These are phyloP conservation scores for Blastobasis lacticolella DNA, from an alignment of 2,888 invertebrate species.

Conservation along the genomic window DNA sequence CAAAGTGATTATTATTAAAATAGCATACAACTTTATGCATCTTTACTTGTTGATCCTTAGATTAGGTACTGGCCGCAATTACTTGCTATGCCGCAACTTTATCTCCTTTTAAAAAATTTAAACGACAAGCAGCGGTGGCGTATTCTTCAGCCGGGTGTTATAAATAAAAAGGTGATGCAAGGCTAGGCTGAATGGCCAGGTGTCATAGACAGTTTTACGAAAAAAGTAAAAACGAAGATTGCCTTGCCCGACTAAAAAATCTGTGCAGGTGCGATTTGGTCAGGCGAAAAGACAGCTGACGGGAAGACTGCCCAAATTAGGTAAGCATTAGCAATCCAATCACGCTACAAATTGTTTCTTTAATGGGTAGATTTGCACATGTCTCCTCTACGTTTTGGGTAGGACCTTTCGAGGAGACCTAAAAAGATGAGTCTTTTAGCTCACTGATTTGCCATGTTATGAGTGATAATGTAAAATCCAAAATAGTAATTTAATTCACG, in stretches of 20 bases:
- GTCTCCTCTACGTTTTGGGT: neutral
- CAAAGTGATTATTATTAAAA: too few relatives aligned
- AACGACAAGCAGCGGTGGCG: conserved; percentile 29
- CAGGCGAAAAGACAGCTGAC: conserved; percentile 64
- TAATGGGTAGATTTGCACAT: conserved; percentile 12
- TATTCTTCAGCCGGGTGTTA: conserved; percentile 36
- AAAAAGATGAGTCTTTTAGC: too few relatives aligned
- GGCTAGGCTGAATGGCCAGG: conserved; percentile 54
- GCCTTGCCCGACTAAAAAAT: conserved; percentile 60
- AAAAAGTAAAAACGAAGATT: conserved; percentile 53
- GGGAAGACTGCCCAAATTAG: conserved; percentile 39
- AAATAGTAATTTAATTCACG: too few relatives aligned
- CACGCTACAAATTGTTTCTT: conserved; percentile 1
- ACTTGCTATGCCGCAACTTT: conserved; percentile 5
- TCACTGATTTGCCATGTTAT: too few relatives aligned
- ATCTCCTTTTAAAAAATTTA: conserved; percentile 39
- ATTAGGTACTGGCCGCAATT: too few relatives aligned
- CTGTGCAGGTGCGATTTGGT: conserved; percentile 63
- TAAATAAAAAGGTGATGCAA: conserved; percentile 32
- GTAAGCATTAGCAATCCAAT: conserved; percentile 25
- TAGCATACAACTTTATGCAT: too few relatives aligned
- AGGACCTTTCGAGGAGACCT: too few relatives aligned
- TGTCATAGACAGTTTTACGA: conserved; percentile 45
- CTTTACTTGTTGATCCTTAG: too few relatives aligned
- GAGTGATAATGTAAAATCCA: too few relatives aligned